Base-by-base conservation (phyloP, 2,113 vertebrate species). In the Salminus brasiliensis region DNA sequence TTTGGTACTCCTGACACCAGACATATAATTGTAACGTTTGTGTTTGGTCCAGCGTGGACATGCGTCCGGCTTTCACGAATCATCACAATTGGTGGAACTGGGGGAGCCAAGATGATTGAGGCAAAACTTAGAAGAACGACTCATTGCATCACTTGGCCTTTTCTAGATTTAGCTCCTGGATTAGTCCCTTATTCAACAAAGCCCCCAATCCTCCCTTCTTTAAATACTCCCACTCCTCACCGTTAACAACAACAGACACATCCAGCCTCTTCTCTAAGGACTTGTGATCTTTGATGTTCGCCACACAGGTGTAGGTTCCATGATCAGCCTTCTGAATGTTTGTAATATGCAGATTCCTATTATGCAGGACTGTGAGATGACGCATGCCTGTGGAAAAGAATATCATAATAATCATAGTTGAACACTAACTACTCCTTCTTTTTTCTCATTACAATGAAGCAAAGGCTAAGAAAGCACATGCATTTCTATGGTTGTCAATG, bases 241-340 rank as follows among this genome's bases (percentile, higher is more conserved):
- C 85, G 47, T 92, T 94, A 71, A 93, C 69, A 0, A 91, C 89
- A 32, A 94, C 84, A 49, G 92, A 91, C 52, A 93, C 41, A 2
- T n/a, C 0, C 29, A 88, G 76, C 0, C 1, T 0, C 29, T 72
- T 4, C 0, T 0, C 5, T 55, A 87, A 30, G 0, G 77, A 3
- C 18, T 90, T 81, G 63, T 74, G 47, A 4, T 85, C 87, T 78
- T 18, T 90, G 73, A 93, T 92, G 30, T 72, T 62, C n/a, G 83
- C 91, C n/a, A 72, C 47, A 59, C 93, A 94, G 1, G 11, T 0
- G 25, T 92, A 93, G 0, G 72, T 89, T 72, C 93, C 92, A 16
- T 82, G 83, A 81, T 94, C 90, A 0, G 83, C 74, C 73, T 83
- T 74, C 47, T 15, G 83, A 72, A 92, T 85, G 1, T 84, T 71